Conservation (phyloP, 2,888 invertebrate genomes). For the Leucania comma region DNA sequence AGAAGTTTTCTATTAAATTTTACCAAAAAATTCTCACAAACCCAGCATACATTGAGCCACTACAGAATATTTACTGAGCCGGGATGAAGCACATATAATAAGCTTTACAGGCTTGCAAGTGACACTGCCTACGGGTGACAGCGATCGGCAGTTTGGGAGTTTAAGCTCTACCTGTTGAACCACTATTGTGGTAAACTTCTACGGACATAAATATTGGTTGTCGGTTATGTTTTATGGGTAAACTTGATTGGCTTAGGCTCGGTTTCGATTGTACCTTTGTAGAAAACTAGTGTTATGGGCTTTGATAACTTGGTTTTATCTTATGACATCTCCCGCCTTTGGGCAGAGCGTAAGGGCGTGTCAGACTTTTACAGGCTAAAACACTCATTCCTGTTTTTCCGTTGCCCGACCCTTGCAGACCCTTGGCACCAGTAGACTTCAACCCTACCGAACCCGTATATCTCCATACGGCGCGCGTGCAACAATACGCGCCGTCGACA, state of each 20-base stretch:
- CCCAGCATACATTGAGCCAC: background rate
- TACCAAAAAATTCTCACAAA: background rate
- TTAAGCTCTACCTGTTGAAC: constrained; percentile 44
- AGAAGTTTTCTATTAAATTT: background rate
- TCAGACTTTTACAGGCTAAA: no score
- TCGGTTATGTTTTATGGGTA: background rate
- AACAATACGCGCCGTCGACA: no score
- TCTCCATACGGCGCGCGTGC: no score
- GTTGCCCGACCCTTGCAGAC: no score
- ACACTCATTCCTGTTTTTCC: no score
- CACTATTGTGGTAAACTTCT: constrained; percentile 20
- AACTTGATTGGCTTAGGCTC: background rate
- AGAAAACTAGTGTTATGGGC: background rate
- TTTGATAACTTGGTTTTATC: no score
- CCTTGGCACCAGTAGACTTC: no score
- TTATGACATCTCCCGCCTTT: no score
- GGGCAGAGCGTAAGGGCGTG: no score
- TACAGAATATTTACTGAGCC: background rate
- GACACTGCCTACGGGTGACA: constrained; percentile 31
- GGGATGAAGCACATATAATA: constrained; percentile 10
- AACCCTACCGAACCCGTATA: no score
- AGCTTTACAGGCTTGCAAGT: constrained; percentile 22
- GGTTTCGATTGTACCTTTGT: background rate
- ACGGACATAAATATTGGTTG: constrained; percentile 7
- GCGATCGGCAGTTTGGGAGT: constrained; percentile 19